These are phyloP conservation scores for Folsomia candida DNA, from an alignment of 2,888 invertebrate species.

Conservation along the genomic window DNA sequence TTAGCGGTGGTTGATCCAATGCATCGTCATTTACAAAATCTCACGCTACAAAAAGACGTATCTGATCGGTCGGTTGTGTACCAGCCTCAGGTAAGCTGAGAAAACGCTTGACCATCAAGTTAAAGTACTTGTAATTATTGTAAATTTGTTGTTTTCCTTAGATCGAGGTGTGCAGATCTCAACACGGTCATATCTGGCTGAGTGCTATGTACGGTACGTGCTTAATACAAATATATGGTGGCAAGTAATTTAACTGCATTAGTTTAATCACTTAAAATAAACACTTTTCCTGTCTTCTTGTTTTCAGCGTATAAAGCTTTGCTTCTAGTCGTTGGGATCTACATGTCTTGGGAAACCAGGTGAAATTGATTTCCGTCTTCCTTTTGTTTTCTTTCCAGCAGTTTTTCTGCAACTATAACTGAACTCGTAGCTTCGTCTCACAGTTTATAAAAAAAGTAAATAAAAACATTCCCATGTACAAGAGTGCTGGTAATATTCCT, in stretches of 20 bases:
- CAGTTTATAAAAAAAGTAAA: neutral
- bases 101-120: neutral
- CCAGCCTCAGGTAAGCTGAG: conserved; percentile 70
- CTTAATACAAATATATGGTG: too few species aligned
- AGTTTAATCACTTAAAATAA: too few species aligned
- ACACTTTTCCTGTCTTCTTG: too few species aligned
- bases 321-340: conserved; percentile 81
- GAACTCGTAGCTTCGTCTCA: too few species aligned
- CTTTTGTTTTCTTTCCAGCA: neutral
- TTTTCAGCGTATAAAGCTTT: conserved; percentile 92
- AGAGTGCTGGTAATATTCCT: too few species aligned
- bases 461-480: neutral
- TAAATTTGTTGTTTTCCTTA: conserved; percentile 57
- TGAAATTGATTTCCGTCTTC: conserved; percentile 43
- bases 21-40: conserved; percentile 77
- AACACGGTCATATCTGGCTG: conserved; percentile 85
- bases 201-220: conserved; percentile 80
- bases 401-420: too few species aligned
- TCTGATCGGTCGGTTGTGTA: conserved; percentile 78
- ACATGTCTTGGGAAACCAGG: conserved; percentile 94
- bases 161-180: conserved; percentile 85
- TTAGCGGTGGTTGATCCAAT: conserved; percentile 81
- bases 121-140: neutral
- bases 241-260: too few species aligned
- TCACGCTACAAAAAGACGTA: conserved; percentile 73